Conservation (phyloP, 2,797 vertebrate species). For the Diglossa cyanea region DNA sequence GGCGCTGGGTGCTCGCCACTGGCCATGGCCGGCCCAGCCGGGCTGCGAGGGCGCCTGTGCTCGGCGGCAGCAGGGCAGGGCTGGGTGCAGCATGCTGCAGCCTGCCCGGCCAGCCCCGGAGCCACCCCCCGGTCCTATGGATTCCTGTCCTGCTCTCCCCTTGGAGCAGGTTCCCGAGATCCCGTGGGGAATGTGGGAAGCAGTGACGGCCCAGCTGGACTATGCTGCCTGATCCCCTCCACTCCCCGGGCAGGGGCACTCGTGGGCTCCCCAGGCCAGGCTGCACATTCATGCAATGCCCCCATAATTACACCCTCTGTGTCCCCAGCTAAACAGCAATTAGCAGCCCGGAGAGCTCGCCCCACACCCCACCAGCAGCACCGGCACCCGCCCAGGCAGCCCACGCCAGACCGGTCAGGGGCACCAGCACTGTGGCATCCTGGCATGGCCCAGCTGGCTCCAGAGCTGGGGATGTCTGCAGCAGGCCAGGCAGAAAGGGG, state of each 20-base stretch:
- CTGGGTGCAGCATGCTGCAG: not conserved
- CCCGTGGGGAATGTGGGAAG: not conserved
- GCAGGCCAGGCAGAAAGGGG: not conserved
- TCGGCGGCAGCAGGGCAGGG: not conserved
- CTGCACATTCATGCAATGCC: not conserved
- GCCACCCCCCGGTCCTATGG: not conserved
- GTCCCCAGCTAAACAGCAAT: conserved; percentile 45
- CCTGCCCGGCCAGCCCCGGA: not conserved
- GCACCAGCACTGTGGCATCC: not conserved
- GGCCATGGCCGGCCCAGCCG: not conserved
- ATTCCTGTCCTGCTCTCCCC: not conserved
- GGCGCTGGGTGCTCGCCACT: not conserved
- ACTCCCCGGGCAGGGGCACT: not conserved
- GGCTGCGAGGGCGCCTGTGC: not conserved
- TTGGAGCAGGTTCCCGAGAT: not conserved
- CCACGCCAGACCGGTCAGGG: not conserved
- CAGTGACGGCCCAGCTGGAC: not conserved
- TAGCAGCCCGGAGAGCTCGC: not conserved
- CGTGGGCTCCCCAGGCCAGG: not conserved
- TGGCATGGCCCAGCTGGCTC: not conserved
- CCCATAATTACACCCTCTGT: conserved; percentile 9
- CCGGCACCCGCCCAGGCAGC: conserved; percentile 27
- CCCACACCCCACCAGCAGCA: conserved; percentile 8
- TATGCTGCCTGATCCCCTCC: not conserved
- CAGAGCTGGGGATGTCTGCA: not conserved